Evolutionary conservation across 2,888 invertebrate genomes (phyloP), one percentile per base, ranked within the genome.

Genomic region (Villa cingulata): DNA sequence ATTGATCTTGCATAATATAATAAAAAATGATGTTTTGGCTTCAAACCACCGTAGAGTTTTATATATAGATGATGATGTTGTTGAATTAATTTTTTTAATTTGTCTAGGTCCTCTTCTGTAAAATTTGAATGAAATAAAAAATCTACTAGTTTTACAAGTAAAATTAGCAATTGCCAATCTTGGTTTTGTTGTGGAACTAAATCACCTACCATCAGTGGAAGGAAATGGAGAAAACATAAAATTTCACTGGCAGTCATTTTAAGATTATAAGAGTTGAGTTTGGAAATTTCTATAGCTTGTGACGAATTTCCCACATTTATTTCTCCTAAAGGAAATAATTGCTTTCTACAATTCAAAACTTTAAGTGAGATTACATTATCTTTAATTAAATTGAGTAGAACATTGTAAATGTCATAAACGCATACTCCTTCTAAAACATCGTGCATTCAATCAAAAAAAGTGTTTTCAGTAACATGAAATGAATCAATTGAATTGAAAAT

Each of bases 341-440:
- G 43, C 43, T 54, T 52, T 43, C 52, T 50, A 20, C 44, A 46
- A 44, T 52, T 52, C n/a, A 54, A 23, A 23, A 23, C 9, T 15
- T 49, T 32, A 41, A 51, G 39, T 5, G 48, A 43, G 15, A 54
- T 32, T 17, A 52, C 29, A 16, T 51, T 51, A 17, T 50, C 42
- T 36, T 50, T 41, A 27, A 54, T 50, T 23, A 51, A 51, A 5
- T 19, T 39, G 16, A 53, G 9, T 2, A 54, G 17, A 9, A 51
- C 29, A 41, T 52, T 51, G 34, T 48, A 52, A 16, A 54, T 32
- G 37, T 51, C 50, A 39, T 51, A 54, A 16, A 47, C 20, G 43
- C 48, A 53, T 40, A 54, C 48, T 12, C 51, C 48, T 41, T 52
- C 53, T 15, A 49, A 46, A 40, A 52, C 18, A 41, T 55, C 55